These are phyloP conservation scores for Leucoma salicis DNA, from an alignment of 2,888 invertebrate genomes.

Conservation along the genomic window DNA sequence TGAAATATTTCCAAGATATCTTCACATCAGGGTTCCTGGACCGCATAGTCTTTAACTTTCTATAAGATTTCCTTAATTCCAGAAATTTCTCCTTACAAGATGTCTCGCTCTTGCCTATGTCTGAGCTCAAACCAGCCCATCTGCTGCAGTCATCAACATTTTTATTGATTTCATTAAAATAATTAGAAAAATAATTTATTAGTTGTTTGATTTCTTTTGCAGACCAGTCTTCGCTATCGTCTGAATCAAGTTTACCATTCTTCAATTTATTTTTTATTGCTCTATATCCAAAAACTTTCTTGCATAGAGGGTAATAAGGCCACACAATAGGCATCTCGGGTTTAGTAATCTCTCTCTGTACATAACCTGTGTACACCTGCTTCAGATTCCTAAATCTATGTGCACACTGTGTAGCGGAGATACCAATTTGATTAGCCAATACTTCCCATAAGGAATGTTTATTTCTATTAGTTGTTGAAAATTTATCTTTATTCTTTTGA, in stretches of 20 bases:
- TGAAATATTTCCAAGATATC: slow-evolving; percentile 69
- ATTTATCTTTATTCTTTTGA: slow-evolving; percentile 66
- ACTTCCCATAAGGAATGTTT: slow-evolving; percentile 58
- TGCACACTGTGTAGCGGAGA: slow-evolving; percentile 60
- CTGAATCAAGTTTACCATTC: slow-evolving; percentile 45
- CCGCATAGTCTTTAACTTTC: slow-evolving; percentile 65
- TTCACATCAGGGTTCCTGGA: slow-evolving; percentile 58
- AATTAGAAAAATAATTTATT: slow-evolving; percentile 52
- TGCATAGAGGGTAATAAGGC: slow-evolving; percentile 69
- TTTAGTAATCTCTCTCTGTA: slow-evolving; percentile 66
- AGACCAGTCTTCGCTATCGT: slow-evolving; percentile 61
- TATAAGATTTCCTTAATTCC: slow-evolving; percentile 65
- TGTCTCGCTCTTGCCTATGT: slow-evolving; percentile 45
- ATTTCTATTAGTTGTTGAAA: slow-evolving; percentile 50
- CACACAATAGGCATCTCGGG: slow-evolving; percentile 68
- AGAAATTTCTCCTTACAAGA: slow-evolving; percentile 62
- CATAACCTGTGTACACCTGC: slow-evolving; percentile 60
- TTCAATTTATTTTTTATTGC: slow-evolving; percentile 61
- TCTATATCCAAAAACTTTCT: slow-evolving; percentile 72
- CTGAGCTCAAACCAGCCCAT: slow-evolving; percentile 48
- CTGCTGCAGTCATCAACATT: slow-evolving; percentile 41
- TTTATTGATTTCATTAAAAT: slow-evolving; percentile 47
- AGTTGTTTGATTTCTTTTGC: slow-evolving; percentile 60
- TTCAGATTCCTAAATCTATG: slow-evolving; percentile 66
- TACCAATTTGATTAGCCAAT: slow-evolving; percentile 53